Percentiles rank a stretch among this genome's conserved stretches.
These are phyloP conservation scores for Cercocebus atys DNA, from an alignment of 2,113 vertebrate genomes.

Conservation along the genomic window DNA sequence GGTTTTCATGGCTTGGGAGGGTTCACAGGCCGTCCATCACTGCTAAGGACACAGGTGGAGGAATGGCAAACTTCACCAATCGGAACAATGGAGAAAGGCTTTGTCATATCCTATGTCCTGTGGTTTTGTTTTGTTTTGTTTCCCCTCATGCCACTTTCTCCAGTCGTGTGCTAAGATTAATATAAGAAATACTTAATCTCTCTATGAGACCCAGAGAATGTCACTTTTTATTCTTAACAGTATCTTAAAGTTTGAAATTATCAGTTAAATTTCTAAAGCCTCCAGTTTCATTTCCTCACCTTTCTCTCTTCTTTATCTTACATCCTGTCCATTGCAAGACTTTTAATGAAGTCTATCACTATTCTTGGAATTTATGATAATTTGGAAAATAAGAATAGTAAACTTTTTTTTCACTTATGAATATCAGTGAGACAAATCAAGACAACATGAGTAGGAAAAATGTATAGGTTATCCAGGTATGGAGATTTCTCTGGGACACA, in stretches of 20 bases:
- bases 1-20: neutral
- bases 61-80: neutral
- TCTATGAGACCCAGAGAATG: neutral
- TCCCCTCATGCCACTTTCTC: neutral
- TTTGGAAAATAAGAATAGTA: neutral
- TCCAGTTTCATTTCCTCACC: neutral
- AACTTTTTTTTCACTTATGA: neutral
- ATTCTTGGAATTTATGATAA: neutral
- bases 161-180: neutral
- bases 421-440: neutral
- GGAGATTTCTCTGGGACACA: slow-evolving; percentile 8
- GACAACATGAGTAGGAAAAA: neutral
- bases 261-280: neutral
- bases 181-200: neutral
- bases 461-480: slow-evolving; percentile 22
- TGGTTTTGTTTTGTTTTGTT: neutral
- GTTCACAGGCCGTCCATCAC: neutral
- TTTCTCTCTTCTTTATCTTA: neutral
- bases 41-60: neutral
- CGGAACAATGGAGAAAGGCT: neutral
- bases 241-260: neutral
- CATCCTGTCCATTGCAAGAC: neutral
- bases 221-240: neutral
- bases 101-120: neutral
- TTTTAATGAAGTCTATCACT: neutral